Evolutionary conservation across 2,113 vertebrate species (phyloP).

Genomic region (Aspidoscelis tigris): DNA sequence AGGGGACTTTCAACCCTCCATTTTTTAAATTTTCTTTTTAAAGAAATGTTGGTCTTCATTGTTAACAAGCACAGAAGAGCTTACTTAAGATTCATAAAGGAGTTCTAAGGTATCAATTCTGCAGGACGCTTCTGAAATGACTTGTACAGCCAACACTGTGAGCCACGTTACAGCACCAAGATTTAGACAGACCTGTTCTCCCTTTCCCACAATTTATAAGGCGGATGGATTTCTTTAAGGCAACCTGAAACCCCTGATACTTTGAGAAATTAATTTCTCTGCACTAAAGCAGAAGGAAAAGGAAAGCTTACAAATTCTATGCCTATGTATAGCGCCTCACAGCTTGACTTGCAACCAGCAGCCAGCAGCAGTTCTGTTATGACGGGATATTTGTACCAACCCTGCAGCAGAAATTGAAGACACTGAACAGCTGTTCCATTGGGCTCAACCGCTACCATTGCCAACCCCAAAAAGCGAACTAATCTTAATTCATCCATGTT

Average conservation of each 20-base stretch:
- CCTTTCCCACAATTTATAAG: too few species aligned
- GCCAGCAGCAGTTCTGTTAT: neutral
- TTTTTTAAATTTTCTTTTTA: too few species aligned
- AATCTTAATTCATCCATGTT: neutral
- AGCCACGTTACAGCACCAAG: too few species aligned
- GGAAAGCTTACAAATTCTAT: neutral
- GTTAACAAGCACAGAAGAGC: too few species aligned
- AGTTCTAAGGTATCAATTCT: too few species aligned
- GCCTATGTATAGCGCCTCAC: neutral
- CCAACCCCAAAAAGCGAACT: too few species aligned
- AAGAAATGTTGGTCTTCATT: too few species aligned
- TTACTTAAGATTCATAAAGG: too few species aligned
- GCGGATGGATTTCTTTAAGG: constrained; percentile 32
- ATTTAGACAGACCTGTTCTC: too few species aligned
- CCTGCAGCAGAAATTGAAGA: neutral
- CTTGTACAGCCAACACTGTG: too few species aligned
- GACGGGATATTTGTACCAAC: neutral
- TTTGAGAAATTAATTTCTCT: constrained; percentile 30
- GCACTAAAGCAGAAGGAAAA: constrained; percentile 13
- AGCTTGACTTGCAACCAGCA: constrained; percentile 1
- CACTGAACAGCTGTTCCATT: neutral
- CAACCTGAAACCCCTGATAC: constrained; percentile 37
- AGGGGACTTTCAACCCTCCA: too few species aligned
- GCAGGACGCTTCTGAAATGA: too few species aligned
- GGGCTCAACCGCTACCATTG: neutral